A percentile compares a stretch with the other conserved stretches of the same genome.
phyloP scores from a whole-genome alignment of 2,888 invertebrate genomes.

The Drosophila meridionalis region DNA sequence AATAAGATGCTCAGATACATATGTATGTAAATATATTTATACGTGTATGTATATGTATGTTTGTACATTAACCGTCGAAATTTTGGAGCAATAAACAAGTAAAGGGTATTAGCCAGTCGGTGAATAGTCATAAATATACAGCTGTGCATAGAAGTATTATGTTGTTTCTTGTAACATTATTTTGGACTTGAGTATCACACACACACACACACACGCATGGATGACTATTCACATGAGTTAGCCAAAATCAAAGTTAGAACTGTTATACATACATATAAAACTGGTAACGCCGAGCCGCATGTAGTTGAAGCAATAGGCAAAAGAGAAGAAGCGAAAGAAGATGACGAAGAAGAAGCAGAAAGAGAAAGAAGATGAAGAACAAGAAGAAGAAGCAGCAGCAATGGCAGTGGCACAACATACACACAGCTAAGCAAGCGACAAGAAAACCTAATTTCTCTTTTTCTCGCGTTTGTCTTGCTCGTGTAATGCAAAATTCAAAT shows the following conservation, averaged over 20 bases:
- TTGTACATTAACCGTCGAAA: no score
- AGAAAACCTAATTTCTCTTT: slow-evolving; percentile 68
- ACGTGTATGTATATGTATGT: no score
- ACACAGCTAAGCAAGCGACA: slow-evolving; percentile 28
- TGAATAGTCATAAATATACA: no score
- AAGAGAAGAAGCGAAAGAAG: slow-evolving; percentile 5
- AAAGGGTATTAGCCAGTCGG: no score
- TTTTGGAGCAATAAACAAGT: no score
- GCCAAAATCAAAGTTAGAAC: slow-evolving; percentile 8
- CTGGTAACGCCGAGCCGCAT: slow-evolving; percentile 40
- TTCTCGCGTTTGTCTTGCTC: slow-evolving; percentile 44
- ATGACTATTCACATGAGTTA: neutral
- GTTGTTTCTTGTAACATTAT: neutral
- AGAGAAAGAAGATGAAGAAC: neutral
- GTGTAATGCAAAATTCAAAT: slow-evolving; percentile 56
- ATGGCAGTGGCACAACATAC: slow-evolving; percentile 2
- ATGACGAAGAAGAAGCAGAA: neutral
- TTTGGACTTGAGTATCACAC: neutral
- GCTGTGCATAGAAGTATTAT: neutral
- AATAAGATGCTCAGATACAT: no score
- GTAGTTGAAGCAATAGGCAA: slow-evolving; percentile 4
- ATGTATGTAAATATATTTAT: no score
- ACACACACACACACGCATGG: neutral
- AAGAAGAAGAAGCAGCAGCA: slow-evolving; percentile 8
- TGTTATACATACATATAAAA: slow-evolving; percentile 33